phyloP scores from a whole-genome alignment of 2,888 invertebrate genomes.

The Nudaria mundana region DNA sequence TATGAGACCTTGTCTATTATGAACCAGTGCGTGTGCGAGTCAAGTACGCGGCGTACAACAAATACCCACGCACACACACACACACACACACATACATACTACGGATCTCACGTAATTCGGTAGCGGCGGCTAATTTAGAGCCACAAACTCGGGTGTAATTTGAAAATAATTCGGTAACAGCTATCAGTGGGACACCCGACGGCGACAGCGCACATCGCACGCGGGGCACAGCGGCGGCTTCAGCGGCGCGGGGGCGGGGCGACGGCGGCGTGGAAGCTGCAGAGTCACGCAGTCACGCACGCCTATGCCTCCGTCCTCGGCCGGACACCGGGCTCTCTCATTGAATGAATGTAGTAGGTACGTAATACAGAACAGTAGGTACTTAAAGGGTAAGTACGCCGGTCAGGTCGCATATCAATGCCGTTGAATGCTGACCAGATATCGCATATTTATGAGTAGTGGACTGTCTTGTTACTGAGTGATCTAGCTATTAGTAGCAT shows the following conservation, averaged over 20 bases:
- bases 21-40: not conserved
- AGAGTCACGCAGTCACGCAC: constrained; percentile 18
- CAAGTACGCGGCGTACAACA: not conserved
- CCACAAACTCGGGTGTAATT: constrained; percentile 21
- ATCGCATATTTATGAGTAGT: too few relatives aligned
- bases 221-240: too few relatives aligned
- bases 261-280: constrained; percentile 17
- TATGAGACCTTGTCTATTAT: too few relatives aligned
- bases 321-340: not conserved
- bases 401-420: too few relatives aligned
- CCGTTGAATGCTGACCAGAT: too few relatives aligned
- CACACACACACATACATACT: not conserved
- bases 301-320: not conserved
- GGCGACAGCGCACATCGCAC: too few relatives aligned
- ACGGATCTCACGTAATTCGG: constrained; percentile 8
- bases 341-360: not conserved
- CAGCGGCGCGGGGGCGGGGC: not conserved
- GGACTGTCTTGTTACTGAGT: too few relatives aligned
- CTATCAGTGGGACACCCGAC: not conserved
- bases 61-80: not conserved
- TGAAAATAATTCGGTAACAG: constrained; percentile 21
- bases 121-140: constrained; percentile 14
- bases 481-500: not conserved
- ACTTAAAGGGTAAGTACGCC: too few relatives aligned
- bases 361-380: too few relatives aligned